Evolutionary conservation across 2,113 vertebrate species (phyloP).

Genomic region (Phoenicopterus ruber): DNA sequence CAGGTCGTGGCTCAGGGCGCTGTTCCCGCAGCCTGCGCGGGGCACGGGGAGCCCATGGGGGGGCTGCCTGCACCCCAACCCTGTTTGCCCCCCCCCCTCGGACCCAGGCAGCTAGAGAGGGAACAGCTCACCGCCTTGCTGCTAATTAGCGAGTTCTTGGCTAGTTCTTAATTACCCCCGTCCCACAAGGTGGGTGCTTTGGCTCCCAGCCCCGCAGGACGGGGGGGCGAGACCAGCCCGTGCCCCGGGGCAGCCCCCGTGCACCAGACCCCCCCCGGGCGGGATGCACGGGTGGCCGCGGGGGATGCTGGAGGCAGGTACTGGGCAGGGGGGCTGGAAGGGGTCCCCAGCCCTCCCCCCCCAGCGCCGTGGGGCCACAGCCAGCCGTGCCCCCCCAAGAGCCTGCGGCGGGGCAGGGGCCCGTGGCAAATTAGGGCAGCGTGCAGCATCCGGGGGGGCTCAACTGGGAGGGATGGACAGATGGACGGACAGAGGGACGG

Average conservation of each 20-base stretch:
- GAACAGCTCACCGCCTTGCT: not conserved
- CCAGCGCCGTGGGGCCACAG: not conserved
- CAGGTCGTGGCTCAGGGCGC: constrained; percentile 84
- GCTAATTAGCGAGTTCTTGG: accelerated
- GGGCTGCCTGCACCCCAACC: not conserved
- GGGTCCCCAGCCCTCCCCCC: accelerated
- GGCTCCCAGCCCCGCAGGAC: not conserved
- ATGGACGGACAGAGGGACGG: too few relatives aligned
- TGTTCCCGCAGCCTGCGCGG: constrained; percentile 89
- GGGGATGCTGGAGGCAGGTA: too few relatives aligned
- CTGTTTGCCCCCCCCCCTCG: too few relatives aligned
- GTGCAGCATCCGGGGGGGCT: accelerated
- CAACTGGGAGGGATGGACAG: too few relatives aligned
- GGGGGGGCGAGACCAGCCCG: too few relatives aligned
- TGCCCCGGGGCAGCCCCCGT: not conserved
- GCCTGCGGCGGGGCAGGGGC: too few relatives aligned
- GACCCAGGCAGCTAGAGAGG: not conserved
- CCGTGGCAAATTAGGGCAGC: not conserved
- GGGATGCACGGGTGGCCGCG: accelerated
- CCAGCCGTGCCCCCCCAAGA: accelerated
- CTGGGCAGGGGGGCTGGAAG: accelerated
- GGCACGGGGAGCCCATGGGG: accelerated
- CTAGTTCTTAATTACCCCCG: not conserved
- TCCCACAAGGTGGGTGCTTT: not conserved
- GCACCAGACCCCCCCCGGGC: accelerated